Evolutionary conservation across 2,113 vertebrate species (phyloP), one percentile per base, ranked within the genome.

Genomic region (Centrocercus urophasianus): DNA sequence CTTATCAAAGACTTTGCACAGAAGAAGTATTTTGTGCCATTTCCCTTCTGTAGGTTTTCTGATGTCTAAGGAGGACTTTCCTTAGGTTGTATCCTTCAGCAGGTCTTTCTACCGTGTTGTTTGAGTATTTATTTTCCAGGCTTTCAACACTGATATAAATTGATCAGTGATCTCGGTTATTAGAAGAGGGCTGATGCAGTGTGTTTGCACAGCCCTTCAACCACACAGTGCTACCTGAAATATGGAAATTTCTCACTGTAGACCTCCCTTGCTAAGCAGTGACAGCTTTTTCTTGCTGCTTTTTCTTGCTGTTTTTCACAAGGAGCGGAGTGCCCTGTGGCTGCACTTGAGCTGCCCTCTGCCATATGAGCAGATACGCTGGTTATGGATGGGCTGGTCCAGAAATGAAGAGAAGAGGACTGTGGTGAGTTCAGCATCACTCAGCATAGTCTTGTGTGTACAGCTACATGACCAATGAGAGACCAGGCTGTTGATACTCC

Each of bases 291-390:
- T 14, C 36, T 83, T 86, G 47, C 19, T 36, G 8, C 34, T 36
- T 61, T 61, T 36, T 36, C 34, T 64, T 78, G 16, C 40, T 57
- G 15, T 56, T 54, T 43, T 63, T 47, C 11, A 1, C 1, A 25
- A 48, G 47, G n/a, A 42, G 20, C 3, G 25, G 36, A 28, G 10
- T 40, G 34, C 24, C 13, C 10, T 28, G 47, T 21, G 24, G 45
- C n/a, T 56, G 24, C 38, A 20, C 17, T 20, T 7, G 17, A 1
- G 4, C 21, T 67, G 21, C 27, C 42, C 25, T 61, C 59, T 82
- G 40, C 54, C 4, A 0, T 1, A 0, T 36, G 10, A 32, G 34
- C 0, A 2, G 52, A n/a, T 27, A n/a, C 32, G 4, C 11, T 76
- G 25, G 15, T 48, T 48, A 12, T 21, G 52, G 8, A 30, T 18